Base-by-base conservation (phyloP, 2,797 vertebrate genomes). In the Takifugu ocellatus region DNA sequence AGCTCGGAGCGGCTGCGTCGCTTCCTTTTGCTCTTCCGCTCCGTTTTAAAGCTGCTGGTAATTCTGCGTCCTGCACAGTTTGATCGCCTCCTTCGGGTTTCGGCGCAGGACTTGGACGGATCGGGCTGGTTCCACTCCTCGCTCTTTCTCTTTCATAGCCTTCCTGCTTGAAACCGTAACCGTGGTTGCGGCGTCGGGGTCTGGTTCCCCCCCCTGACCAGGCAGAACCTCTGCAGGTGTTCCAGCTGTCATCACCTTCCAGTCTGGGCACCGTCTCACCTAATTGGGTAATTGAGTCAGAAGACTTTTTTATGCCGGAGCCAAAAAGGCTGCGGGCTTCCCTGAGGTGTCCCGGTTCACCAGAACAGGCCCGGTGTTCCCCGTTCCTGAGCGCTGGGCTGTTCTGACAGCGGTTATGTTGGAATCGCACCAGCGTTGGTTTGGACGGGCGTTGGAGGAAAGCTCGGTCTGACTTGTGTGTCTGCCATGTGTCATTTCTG, bases 221-320 rank as follows among this genome's bases (percentile, higher is more conserved):
- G 70, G 54, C 73, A 0, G 47, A 25, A 25, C 39, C 71, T 70
- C 65, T 57, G 53, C 75, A 79, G 82, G 84, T 87, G 81, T 79
- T 74, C 68, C 68, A 72, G 79, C 66, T 61, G 21, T 90, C 82
- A 71, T 64, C 74, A 50, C 79, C 82, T 77, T 54, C 53, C 60
- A 56, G 78, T 82, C 72, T 66, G 74, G 67, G 68, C 61, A 59
- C 57, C 60, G 67, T 85, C 79, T 67, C 57, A 58, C 57, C 82
- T 87, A 87, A 91, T 86, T 84, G 82, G 82, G 87, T 90, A 89
- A 91, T 90, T 90, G 71, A 59, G 47, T 81, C 65, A 62, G 77
- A 75, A 44, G 63, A 81, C 72, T 77, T 70, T 87, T 84, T 57
- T 48, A 66, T 66, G 57, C 81, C 64, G 52, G 57, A 76, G 60